Conservation (phyloP, 2,113 vertebrate genomes). For the Leucopternis melanops region DNA sequence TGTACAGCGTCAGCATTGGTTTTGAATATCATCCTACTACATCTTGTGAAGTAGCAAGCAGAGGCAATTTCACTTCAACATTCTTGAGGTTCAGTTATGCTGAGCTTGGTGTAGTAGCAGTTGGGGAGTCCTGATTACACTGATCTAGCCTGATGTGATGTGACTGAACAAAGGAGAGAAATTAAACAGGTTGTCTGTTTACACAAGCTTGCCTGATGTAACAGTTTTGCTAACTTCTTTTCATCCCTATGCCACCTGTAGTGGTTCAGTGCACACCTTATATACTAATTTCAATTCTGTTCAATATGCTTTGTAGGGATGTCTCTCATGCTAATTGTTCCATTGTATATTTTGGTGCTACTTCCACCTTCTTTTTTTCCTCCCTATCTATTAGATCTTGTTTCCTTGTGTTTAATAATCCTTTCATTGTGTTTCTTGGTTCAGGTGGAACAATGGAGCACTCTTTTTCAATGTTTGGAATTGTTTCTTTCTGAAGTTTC, state of each 20-base stretch:
- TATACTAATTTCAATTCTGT: background rate
- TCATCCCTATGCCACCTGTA: background rate
- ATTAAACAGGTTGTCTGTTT: background rate
- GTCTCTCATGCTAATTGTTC: background rate
- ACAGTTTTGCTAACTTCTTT: background rate
- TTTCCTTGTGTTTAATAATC: background rate
- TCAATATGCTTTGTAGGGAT: background rate
- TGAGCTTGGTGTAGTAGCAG: background rate
- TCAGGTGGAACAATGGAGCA: background rate
- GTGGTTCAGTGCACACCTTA: background rate
- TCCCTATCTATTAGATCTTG: background rate
- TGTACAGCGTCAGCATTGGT: background rate
- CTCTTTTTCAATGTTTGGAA: background rate
- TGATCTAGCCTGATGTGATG: background rate
- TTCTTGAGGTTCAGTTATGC: background rate
- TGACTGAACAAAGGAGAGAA: background rate
- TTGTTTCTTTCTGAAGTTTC: background rate
- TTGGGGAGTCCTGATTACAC: background rate
- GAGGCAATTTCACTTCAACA: background rate
- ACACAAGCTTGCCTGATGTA: background rate
- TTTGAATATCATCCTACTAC: background rate
- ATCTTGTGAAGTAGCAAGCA: background rate
- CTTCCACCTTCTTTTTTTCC: background rate
- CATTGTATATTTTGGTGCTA: background rate
- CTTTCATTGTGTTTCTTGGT: background rate